These are phyloP conservation scores for Quiscalus mexicanus DNA, from an alignment of 2,113 vertebrate species.

Conservation along the genomic window DNA sequence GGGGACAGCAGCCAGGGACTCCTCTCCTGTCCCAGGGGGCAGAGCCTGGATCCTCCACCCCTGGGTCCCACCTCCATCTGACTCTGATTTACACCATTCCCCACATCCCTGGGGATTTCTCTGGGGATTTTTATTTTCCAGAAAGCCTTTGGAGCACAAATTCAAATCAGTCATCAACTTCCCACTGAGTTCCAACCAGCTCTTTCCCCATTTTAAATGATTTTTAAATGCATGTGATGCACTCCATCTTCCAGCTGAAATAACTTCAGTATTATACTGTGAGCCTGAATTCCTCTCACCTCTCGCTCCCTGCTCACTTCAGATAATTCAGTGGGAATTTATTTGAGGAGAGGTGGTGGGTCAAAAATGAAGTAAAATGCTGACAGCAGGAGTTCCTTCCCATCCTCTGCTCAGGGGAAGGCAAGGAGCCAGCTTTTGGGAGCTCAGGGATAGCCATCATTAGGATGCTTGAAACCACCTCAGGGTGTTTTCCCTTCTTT, in stretches of 20 bases:
- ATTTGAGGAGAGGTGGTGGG: slow-evolving; percentile 55
- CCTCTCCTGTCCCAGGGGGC: background rate
- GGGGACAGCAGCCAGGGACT: background rate
- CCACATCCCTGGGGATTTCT: background rate
- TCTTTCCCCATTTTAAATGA: slow-evolving; percentile 37
- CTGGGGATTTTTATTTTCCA: background rate
- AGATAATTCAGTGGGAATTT: slow-evolving; percentile 56
- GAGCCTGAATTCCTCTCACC: background rate
- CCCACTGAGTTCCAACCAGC: slow-evolving; percentile 26
- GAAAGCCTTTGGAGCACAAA: background rate
- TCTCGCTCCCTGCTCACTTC: slow-evolving; percentile 9
- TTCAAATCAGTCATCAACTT: slow-evolving; percentile 56
- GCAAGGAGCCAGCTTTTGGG: background rate
- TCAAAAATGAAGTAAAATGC: slow-evolving; percentile 39
- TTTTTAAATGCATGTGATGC: slow-evolving; percentile 52
- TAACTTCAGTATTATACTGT: slow-evolving; percentile 34
- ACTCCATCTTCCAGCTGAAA: slow-evolving; percentile 53
- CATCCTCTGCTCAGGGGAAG: background rate
- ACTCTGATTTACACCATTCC: background rate
- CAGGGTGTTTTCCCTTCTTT: background rate
- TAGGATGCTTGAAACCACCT: background rate
- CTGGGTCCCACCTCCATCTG: background rate
- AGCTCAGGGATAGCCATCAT: background rate
- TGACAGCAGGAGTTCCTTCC: slow-evolving; percentile 41
- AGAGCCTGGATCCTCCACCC: background rate